Evolutionary conservation across 92 coral and sea anemone species (phyloP).

Genomic region (Galaxea fascicularis): DNA sequence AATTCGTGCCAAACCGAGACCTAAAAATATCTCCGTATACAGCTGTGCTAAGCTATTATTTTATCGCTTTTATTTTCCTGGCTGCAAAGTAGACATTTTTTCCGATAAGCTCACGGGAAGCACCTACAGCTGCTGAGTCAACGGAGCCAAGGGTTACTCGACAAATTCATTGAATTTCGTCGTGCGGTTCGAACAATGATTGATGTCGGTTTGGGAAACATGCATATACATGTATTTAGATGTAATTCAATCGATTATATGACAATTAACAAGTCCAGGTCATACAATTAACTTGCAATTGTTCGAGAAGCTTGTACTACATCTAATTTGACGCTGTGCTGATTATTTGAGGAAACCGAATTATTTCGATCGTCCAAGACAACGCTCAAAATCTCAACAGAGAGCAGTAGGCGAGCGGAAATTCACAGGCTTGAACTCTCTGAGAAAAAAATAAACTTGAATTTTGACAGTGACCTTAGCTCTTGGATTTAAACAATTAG

Average conservation of each 20-base stretch:
- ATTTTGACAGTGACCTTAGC: slow-evolving; percentile 37
- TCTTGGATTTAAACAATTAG: slow-evolving; percentile 60
- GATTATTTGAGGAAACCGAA: slow-evolving; percentile 51
- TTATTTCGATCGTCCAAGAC: slow-evolving; percentile 30
- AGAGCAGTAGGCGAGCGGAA: slow-evolving; percentile 24
- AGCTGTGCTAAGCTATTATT: slow-evolving; percentile 27
- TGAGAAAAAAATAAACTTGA: slow-evolving; percentile 45
- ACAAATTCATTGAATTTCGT: slow-evolving; percentile 51
- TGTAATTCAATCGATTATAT: slow-evolving; percentile 93
- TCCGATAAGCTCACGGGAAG: slow-evolving; percentile 45
- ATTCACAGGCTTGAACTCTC: slow-evolving; percentile 17
- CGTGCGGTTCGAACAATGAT: slow-evolving; percentile 64
- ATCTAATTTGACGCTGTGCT: slow-evolving; percentile 60
- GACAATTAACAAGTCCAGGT: slow-evolving; percentile 93
- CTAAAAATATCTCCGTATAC: slow-evolving; percentile 29
- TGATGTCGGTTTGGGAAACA: slow-evolving; percentile 76
- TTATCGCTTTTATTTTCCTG: slow-evolving; percentile 41
- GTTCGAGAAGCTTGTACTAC: slow-evolving; percentile 82
- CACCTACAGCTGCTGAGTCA: slow-evolving; percentile 56
- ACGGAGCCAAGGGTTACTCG: slow-evolving; percentile 23
- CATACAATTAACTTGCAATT: slow-evolving; percentile 91
- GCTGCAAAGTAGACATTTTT: slow-evolving; percentile 28
- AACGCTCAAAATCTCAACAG: background rate
- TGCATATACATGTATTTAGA: slow-evolving; percentile 88
- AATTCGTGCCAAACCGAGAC: slow-evolving; percentile 2